Evolutionary conservation across 53 echinoderm and acorn worm species (phyloP).

Genomic region (Echinometra lucunter): DNA sequence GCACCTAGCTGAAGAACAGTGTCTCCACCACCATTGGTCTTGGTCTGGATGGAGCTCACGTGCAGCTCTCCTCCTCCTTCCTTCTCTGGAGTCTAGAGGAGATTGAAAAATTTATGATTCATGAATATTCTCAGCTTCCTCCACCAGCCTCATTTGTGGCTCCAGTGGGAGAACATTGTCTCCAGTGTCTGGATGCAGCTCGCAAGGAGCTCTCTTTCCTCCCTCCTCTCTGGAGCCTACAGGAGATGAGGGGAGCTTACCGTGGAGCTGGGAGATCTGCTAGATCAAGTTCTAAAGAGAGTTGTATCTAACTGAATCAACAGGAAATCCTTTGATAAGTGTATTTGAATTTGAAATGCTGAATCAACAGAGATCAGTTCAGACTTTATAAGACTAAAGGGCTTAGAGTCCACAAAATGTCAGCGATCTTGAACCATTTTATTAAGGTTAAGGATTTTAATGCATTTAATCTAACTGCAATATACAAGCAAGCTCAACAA

Average conservation of each 20-base stretch:
- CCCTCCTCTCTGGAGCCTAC: slow-evolving; percentile 50
- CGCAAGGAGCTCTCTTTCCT: slow-evolving; percentile 48
- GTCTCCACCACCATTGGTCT: slow-evolving; percentile 60
- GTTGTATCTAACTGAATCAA: background rate
- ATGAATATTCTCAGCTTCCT: slow-evolving; percentile 96
- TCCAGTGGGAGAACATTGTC: slow-evolving; percentile 81
- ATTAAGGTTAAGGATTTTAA: too few relatives aligned
- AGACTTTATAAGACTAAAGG: background rate
- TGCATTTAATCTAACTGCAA: too few relatives aligned
- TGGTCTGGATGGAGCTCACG: slow-evolving; percentile 27
- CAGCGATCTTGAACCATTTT: background rate
- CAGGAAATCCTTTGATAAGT: background rate
- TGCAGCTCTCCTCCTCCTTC: slow-evolving; percentile 62
- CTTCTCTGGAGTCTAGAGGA: slow-evolving; percentile 37
- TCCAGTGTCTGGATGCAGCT: slow-evolving; percentile 15
- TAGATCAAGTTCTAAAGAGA: background rate
- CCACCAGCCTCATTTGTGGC: slow-evolving; percentile 86
- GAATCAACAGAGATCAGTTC: too few relatives aligned
- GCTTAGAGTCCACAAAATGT: background rate
- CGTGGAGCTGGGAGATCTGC: background rate
- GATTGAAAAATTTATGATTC: too few relatives aligned
- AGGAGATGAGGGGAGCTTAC: background rate
- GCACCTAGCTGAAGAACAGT: slow-evolving; percentile 83
- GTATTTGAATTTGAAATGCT: background rate
- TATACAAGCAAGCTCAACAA: too few relatives aligned